Percentiles rank a stretch among this genome's conserved stretches.
phyloP scores from a whole-genome alignment of 2,888 invertebrate genomes.

The Leptinotarsa peninsularis region DNA sequence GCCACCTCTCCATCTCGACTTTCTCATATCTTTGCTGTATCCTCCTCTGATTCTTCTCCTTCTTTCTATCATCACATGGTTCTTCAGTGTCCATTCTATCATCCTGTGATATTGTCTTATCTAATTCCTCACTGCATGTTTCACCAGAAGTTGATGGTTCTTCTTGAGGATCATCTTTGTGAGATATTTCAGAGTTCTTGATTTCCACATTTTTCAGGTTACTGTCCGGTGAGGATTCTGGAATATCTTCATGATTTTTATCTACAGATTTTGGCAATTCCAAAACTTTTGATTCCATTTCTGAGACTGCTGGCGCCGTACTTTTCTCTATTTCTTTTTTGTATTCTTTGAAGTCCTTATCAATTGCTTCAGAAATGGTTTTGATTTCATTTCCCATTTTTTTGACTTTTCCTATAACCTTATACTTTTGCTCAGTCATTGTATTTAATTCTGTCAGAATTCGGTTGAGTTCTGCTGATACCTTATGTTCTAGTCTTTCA shows the following conservation, averaged over 20 bases:
- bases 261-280: not conserved
- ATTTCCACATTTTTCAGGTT: not conserved
- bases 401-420: constrained; percentile 52
- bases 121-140: constrained; percentile 26
- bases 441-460: constrained; percentile 52
- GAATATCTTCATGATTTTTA: not conserved
- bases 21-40: constrained; percentile 59
- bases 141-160: not conserved
- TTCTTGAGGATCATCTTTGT: not conserved
- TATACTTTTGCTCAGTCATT: constrained; percentile 54
- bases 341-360: constrained; percentile 42
- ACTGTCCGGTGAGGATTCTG: not conserved
- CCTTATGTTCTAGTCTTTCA: constrained; percentile 48
- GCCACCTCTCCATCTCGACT: constrained; percentile 51
- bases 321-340: constrained; percentile 25
- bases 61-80: constrained; percentile 44
- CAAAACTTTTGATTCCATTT: not conserved
- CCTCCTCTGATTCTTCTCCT: constrained; percentile 59
- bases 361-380: constrained; percentile 52
- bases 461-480: constrained; percentile 52
- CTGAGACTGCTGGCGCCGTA: not conserved
- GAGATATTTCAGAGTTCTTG: not conserved
- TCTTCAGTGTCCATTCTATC: constrained; percentile 20
- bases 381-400: constrained; percentile 53
- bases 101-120: constrained; percentile 31